phyloP scores from a whole-genome alignment of 2,888 invertebrate species.

The Antheraea yamamai region DNA sequence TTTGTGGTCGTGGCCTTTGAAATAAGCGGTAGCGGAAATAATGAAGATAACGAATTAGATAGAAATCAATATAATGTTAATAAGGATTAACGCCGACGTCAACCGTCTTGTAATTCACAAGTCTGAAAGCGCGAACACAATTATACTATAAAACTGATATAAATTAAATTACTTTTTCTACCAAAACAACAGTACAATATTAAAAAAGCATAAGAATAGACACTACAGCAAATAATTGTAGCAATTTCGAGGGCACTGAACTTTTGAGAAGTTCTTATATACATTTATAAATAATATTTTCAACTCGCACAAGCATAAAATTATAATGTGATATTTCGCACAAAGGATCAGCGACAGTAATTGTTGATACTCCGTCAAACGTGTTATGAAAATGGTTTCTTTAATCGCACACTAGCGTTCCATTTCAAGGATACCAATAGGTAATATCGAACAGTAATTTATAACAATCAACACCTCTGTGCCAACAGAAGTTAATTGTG shows the following conservation, averaged over 20 bases:
- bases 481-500: constrained; percentile 38
- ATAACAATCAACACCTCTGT: constrained; percentile 44
- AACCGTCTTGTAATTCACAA: neutral
- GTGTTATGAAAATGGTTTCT: constrained; percentile 52
- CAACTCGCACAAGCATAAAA: constrained; percentile 18
- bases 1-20: no score
- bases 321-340: constrained; percentile 59
- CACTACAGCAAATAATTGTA: neutral
- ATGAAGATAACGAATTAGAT: neutral
- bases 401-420: constrained; percentile 43
- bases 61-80: neutral
- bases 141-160: constrained; percentile 2
- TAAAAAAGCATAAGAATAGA: neutral
- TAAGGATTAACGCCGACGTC: neutral
- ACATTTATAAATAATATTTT: neutral
- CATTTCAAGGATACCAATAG: constrained; percentile 46
- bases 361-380: constrained; percentile 54
- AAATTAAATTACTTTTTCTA: neutral
- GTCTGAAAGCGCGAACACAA: neutral
- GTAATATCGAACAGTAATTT: constrained; percentile 55
- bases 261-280: neutral
- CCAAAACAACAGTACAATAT: neutral
- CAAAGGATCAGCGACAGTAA: constrained; percentile 63
- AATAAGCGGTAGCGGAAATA: neutral
- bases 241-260: neutral